Evolutionary conservation across 2,113 vertebrate species (phyloP).

Genomic region (Balaeniceps rex): DNA sequence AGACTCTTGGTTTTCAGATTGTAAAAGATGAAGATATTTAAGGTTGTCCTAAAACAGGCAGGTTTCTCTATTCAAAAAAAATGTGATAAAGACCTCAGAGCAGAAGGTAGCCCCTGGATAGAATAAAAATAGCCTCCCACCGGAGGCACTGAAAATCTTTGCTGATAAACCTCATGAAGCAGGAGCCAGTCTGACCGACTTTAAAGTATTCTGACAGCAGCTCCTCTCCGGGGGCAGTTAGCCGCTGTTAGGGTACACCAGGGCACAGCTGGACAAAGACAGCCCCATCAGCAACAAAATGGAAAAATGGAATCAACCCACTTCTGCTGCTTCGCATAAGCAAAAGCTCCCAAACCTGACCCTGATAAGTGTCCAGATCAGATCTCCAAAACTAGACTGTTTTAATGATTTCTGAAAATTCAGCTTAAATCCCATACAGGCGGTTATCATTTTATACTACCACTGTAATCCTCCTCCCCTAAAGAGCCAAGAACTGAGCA

Average conservation of each 20-base stretch:
- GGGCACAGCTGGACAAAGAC: slow-evolving; percentile 8
- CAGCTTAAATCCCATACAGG: background rate
- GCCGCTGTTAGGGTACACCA: background rate
- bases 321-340: background rate
- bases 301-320: background rate
- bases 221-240: background rate
- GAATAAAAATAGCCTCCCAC: slow-evolving; percentile 52
- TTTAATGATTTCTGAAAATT: background rate
- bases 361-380: background rate
- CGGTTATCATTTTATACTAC: background rate
- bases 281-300: background rate
- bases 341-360: background rate
- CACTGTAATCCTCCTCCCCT: background rate
- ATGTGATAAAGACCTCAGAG: background rate
- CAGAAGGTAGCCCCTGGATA: slow-evolving; percentile 27
- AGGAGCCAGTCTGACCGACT: slow-evolving; percentile 41
- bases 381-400: background rate
- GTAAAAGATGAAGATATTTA: background rate
- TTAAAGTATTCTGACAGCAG: slow-evolving; percentile 61
- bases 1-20: background rate
- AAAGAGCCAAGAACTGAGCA: background rate
- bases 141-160: slow-evolving; percentile 45
- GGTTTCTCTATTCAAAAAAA: background rate
- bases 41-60: slow-evolving; percentile 9
- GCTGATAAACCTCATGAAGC: slow-evolving; percentile 34